Evolutionary conservation across 2,797 vertebrate species (phyloP).

Genomic region (Pseudochromis fuscus): DNA sequence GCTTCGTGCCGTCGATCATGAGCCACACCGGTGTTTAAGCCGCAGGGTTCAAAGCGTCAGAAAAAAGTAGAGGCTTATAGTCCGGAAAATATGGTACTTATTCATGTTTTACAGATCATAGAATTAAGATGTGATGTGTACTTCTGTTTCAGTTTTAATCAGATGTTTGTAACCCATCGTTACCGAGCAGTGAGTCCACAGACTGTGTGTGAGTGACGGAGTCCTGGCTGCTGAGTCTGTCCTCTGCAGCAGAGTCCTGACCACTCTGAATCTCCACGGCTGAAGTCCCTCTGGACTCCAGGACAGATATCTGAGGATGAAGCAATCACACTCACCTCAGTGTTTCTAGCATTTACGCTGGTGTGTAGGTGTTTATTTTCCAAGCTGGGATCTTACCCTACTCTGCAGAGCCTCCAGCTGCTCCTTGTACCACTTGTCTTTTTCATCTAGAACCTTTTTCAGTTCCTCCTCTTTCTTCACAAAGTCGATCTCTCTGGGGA

Average conservation of each 20-base stretch:
- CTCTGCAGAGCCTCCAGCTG: constrained; percentile 87
- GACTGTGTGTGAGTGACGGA: constrained; percentile 75
- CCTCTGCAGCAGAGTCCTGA: constrained; percentile 61
- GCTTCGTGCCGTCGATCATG: too few species aligned
- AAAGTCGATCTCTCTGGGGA: constrained; percentile 91
- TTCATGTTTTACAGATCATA: constrained; percentile 46
- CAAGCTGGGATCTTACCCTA: constrained; percentile 81
- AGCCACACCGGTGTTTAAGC: too few species aligned
- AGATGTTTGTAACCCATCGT: constrained; percentile 16
- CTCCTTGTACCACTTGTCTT: constrained; percentile 87
- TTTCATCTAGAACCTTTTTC: constrained; percentile 87
- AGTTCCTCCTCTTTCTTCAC: constrained; percentile 92
- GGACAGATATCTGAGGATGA: constrained; percentile 80
- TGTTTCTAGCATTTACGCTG: constrained; percentile 12
- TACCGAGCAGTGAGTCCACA: constrained; percentile 79
- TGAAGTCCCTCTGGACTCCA: constrained; percentile 83
- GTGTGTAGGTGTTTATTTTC: constrained; percentile 3
- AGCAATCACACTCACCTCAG: constrained; percentile 47
- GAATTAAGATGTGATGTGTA: constrained; percentile 6
- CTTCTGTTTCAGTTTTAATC: not conserved
- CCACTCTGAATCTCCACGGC: constrained; percentile 43
- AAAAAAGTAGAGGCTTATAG: too few species aligned
- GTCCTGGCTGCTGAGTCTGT: constrained; percentile 59
- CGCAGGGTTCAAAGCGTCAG: too few species aligned
- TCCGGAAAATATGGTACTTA: too few species aligned